These are phyloP conservation scores for Gouania willdenowi DNA, from an alignment of 2,797 vertebrate species.

Conservation along the genomic window DNA sequence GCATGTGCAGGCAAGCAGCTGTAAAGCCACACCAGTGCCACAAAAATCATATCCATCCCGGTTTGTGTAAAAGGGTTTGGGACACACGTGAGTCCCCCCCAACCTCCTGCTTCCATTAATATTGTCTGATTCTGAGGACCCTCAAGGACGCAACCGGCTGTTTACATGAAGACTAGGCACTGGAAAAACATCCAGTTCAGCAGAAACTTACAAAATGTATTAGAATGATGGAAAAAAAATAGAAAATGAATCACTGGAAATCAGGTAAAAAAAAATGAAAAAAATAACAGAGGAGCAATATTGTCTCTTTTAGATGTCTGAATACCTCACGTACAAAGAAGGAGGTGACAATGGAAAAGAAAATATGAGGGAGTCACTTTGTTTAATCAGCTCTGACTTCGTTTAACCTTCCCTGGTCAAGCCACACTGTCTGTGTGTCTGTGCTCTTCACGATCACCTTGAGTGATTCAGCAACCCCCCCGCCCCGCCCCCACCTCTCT, in stretches of 20 bases:
- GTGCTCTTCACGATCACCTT: conserved; percentile 56
- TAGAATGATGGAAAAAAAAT: not conserved
- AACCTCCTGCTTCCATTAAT: conserved; percentile 9
- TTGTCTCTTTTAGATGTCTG: conserved; percentile 15
- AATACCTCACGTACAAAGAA: conserved; percentile 2
- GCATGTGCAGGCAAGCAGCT: conserved; percentile 11
- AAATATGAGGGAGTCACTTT: conserved; percentile 22
- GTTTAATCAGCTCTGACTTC: conserved; percentile 64
- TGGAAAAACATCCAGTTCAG: not conserved
- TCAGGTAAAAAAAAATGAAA: conserved; percentile 1
- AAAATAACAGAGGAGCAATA: not conserved
- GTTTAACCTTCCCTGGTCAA: conserved; percentile 53
- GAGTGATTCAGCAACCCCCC: conserved; percentile 71
- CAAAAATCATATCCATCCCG: conserved; percentile 7
- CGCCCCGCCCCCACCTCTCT: not conserved
- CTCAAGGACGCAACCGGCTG: not conserved
- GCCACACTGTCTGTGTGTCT: conserved; percentile 2
- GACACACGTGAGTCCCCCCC: not conserved
- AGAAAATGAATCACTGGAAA: not conserved
- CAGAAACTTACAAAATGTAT: not conserved
- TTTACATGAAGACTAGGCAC: not conserved
- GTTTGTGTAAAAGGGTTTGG: not conserved
- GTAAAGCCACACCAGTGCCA: conserved; percentile 10
- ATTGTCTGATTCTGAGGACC: not conserved
- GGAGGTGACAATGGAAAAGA: not conserved